Evolutionary conservation across 2,113 vertebrate genomes (phyloP).

Genomic region (Calypte anna): DNA sequence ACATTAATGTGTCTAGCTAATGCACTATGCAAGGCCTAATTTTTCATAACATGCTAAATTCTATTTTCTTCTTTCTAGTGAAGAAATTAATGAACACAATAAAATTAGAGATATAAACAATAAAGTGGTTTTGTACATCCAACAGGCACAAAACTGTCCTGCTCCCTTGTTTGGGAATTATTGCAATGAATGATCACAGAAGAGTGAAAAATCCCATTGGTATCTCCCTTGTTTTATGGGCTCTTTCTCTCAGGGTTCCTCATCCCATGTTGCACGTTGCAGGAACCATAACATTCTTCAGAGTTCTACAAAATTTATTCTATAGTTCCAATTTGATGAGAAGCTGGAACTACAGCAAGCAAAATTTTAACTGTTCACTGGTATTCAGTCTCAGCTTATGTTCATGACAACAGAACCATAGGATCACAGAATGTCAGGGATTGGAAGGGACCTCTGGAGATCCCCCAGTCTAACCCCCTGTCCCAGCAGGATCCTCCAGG

Average conservation of each 20-base stretch:
- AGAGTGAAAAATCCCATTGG: not conserved
- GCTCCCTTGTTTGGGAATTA: too few relatives aligned
- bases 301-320: not conserved
- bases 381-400: not conserved
- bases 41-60: not conserved
- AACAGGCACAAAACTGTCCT: not conserved
- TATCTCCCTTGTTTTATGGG: not conserved
- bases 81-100: not conserved
- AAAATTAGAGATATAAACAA: not conserved
- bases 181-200: not conserved
- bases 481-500: too few relatives aligned
- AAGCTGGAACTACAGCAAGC: not conserved
- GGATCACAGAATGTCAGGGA: too few relatives aligned
- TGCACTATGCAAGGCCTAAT: not conserved
- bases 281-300: not conserved
- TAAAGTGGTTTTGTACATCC: not conserved
- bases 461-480: too few relatives aligned
- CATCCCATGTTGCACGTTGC: accelerated
- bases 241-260: not conserved
- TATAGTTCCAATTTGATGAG: not conserved
- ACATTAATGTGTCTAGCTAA: not conserved
- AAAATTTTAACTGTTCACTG: not conserved
- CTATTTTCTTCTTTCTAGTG: not conserved
- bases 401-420: too few relatives aligned
- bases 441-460: too few relatives aligned